Base-by-base conservation (phyloP, 2,113 vertebrate genomes). In the Lophius piscatorius region DNA sequence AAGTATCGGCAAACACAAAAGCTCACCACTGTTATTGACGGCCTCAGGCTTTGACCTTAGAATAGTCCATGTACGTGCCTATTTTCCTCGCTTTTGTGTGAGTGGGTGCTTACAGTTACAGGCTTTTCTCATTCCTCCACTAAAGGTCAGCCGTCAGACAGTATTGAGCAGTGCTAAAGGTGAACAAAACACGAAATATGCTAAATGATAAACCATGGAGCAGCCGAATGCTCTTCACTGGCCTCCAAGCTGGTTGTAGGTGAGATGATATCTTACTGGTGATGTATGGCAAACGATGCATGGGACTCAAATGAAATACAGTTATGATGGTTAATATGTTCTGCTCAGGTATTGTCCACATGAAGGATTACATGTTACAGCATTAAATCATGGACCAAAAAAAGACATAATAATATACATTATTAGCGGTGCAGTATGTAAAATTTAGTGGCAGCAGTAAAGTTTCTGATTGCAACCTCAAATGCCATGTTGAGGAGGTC, bases 101-200 rank as follows among this genome's bases (percentile, higher is more conserved):
- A 76, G 70, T 68, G 72, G 68, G 62, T 75, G 68, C 76, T 77
- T 78, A 80, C 72, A 85, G 81, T 86, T 78, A 35, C 55, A 73
- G 81, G 78, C 83, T 64, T 64, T 63, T 60, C 78, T 85, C 76
- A 73, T 80, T 85, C 80, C 80, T 74, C 54, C 59, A 9, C 62
- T 65, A 90, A 92, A 92, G 89, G 91, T 90, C 90, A 88, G 67
- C 66, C 69, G 76, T 91, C 91, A 89, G 79, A 85, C 84, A 34
- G 69, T 89, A 91, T 91, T 68, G 88, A 92, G 79, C 86, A 66
- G 81, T 60, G 56, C 82, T 64, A 88, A 89, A 89, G 86, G 84
- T 89, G 88, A 88, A 68, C 63, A 81, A 71, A 86, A 83, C 40
- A 68, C 71, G 60, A 86, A 87, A 88, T 83, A 77, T 77, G 78